Percentiles rank a stretch among this genome's conserved stretches.
phyloP scores from a whole-genome alignment of 2,797 vertebrate genomes.

The Smutsia gigantea region DNA sequence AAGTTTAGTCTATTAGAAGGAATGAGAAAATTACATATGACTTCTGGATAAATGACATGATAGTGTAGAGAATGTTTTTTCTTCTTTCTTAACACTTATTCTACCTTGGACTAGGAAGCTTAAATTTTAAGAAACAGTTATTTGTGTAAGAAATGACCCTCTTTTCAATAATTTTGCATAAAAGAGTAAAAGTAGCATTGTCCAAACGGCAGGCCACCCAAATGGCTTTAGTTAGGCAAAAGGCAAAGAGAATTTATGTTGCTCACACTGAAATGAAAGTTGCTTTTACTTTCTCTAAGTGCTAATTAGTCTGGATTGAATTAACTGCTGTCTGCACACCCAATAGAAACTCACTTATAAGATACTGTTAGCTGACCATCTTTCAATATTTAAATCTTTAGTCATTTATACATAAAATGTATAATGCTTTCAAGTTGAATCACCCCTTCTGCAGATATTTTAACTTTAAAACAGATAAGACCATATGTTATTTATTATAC shows the following conservation, averaged over 20 bases:
- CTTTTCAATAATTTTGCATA: neutral
- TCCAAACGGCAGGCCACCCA: neutral
- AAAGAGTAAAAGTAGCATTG: neutral
- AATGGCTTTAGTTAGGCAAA: neutral
- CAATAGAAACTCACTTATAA: neutral
- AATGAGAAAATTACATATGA: neutral
- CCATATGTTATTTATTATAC: neutral
- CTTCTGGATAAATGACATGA: neutral
- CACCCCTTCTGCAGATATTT: slow-evolving; percentile 41
- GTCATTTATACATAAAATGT: slow-evolving; percentile 8
- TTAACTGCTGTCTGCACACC: neutral
- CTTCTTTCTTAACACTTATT: neutral
- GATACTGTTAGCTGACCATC: slow-evolving; percentile 3
- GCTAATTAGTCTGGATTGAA: neutral
- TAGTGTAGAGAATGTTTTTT: neutral
- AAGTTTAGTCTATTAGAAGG: neutral
- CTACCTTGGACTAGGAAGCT: neutral
- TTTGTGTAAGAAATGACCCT: neutral
- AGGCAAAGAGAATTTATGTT: neutral
- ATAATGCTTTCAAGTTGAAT: slow-evolving; percentile 33
- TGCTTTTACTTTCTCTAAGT: neutral
- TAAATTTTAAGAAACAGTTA: neutral
- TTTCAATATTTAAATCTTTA: slow-evolving; percentile 38
- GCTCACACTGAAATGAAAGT: neutral
- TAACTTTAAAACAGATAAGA: slow-evolving; percentile 20